These are phyloP conservation scores for Myathropa florea DNA, from an alignment of 2,888 invertebrate genomes.

Conservation along the genomic window DNA sequence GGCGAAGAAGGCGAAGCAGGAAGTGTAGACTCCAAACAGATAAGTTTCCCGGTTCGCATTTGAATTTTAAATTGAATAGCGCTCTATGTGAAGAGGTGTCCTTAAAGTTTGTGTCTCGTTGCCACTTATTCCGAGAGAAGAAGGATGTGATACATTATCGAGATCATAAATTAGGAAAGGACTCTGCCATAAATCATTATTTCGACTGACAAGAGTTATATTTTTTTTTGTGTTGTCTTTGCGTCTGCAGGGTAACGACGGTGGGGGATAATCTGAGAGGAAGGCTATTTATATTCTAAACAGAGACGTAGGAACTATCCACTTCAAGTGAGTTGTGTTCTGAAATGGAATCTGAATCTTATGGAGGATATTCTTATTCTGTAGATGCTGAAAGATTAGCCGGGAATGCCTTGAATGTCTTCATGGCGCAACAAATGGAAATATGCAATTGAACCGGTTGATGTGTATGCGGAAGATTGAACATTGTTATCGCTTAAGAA, in stretches of 20 bases:
- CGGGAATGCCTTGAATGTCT: neutral
- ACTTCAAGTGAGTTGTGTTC: neutral
- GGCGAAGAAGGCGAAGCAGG: neutral
- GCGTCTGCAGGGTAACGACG: neutral
- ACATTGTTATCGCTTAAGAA: too few species aligned
- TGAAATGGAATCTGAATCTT: neutral
- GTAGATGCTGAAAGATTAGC: neutral
- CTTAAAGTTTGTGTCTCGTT: slow-evolving; percentile 26
- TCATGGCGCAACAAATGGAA: neutral
- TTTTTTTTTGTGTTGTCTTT: neutral
- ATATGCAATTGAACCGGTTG: neutral
- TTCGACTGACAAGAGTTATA: slow-evolving; percentile 39
- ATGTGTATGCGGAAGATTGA: too few species aligned
- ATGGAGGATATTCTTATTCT: neutral
- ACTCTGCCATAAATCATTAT: slow-evolving; percentile 52
- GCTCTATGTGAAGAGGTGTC: neutral
- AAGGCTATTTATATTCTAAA: slow-evolving; percentile 4
- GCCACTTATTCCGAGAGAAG: slow-evolving; percentile 10
- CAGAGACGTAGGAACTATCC: neutral
- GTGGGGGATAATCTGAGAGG: neutral
- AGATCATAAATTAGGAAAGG: slow-evolving; percentile 57
- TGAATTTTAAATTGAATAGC: slow-evolving; percentile 43
- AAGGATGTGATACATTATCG: slow-evolving; percentile 58
- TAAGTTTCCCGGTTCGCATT: slow-evolving; percentile 61
- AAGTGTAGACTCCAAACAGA: slow-evolving; percentile 46